Conservation (phyloP, 1,140 invertebrate species). For the Phthorimaea operculella region DNA sequence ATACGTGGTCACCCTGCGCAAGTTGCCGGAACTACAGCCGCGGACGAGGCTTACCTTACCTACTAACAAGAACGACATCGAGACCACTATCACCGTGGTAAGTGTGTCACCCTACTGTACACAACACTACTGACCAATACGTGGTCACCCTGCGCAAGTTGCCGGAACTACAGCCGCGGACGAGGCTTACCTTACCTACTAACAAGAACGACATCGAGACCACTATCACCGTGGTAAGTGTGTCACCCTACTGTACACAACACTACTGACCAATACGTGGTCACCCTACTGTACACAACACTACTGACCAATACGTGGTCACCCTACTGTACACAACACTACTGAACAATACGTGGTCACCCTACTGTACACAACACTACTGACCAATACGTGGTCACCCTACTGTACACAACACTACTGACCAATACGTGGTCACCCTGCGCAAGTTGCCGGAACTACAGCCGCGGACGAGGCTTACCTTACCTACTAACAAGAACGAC, state of each 20-base stretch:
- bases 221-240: slow-evolving; percentile 54
- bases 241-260: slow-evolving; percentile 29
- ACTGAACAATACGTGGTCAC: too few relatives aligned
- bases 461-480: slow-evolving; percentile 36
- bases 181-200: slow-evolving; percentile 41
- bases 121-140: slow-evolving; percentile 80
- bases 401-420: slow-evolving; percentile 80
- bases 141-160: slow-evolving; percentile 66
- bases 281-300: too few relatives aligned
- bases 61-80: slow-evolving; percentile 54
- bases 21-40: slow-evolving; percentile 51
- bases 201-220: slow-evolving; percentile 58
- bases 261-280: slow-evolving; percentile 83
- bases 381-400: too few relatives aligned
- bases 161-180: slow-evolving; percentile 46
- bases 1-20: slow-evolving; percentile 76
- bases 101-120: slow-evolving; percentile 19
- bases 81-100: slow-evolving; percentile 58
- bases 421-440: slow-evolving; percentile 81
- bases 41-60: slow-evolving; percentile 39
- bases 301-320: too few relatives aligned
- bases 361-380: too few relatives aligned
- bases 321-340: too few relatives aligned
- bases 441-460: slow-evolving; percentile 53
- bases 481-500: slow-evolving; percentile 50